Base-by-base conservation (phyloP, 2,113 vertebrate species). In the Athene noctua region DNA sequence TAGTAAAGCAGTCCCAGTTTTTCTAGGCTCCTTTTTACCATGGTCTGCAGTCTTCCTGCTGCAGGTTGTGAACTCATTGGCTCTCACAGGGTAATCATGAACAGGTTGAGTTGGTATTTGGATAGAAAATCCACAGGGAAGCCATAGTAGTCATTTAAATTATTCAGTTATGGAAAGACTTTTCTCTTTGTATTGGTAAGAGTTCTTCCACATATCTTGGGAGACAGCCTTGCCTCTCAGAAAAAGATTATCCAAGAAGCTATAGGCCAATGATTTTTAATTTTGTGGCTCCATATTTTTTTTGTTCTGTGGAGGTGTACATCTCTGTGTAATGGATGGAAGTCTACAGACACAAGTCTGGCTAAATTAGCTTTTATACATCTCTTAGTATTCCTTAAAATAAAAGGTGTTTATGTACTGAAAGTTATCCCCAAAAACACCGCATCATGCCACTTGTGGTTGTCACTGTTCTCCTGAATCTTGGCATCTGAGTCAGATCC, bases 121-220 rank as follows among this genome's bases (percentile, higher is more conserved):
- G 82, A 93, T 83, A 96, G 67, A 32, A 93, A 95, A 93, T 90
- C 85, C 68, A 58, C 26, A 47, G 79, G 79, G 75, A 93, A 74
- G 30, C 55, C 71, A n/a, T 9, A 86, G 42, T 22, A 95, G 54
- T 83, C 1, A 15, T 80, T 88, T 66, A 82, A 79, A 86, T 62
- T 82, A 86, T 80, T 93, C 62, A 82, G 3, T 74, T 90, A 88
- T 0, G 0, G 67, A 92, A 92, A 62, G 32, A 40, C 32, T 92
- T 95, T 83, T 87, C 30, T 75, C 54, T 62, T 75, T 90, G 40
- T 82, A 80, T 90, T 85, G 81, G 22, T 86, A 90, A 62, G 51
- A 86, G 23, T 54, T 68, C 49, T 88, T 65, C 51, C 27, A 51
- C 16, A 3, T 40, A 77, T 10, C 51, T 93, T 70, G 58, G 58